Evolutionary conservation across 2,113 vertebrate species (phyloP).

Genomic region (Pelvicachromis taeniatus): DNA sequence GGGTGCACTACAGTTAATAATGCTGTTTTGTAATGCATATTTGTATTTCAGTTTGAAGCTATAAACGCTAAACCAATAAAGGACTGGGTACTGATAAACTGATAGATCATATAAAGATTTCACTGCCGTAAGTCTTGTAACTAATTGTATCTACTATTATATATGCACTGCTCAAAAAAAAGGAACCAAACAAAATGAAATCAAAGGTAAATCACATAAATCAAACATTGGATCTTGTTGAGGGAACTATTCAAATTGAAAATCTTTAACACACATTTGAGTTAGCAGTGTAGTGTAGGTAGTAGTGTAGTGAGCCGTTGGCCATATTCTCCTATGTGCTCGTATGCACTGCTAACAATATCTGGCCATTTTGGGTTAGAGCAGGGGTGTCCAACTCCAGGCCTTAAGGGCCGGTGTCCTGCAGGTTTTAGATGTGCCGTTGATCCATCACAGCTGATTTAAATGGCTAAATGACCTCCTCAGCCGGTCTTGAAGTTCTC

Average conservation of each 20-base stretch:
- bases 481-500: background rate
- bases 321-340: too few species aligned
- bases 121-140: background rate
- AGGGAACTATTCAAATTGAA: background rate
- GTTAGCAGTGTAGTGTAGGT: background rate
- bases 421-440: too few species aligned
- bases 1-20: background rate
- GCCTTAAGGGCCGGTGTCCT: too few species aligned
- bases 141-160: background rate
- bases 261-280: background rate
- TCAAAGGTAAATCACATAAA: background rate
- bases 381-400: too few species aligned
- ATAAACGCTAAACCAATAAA: background rate
- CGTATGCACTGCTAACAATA: too few species aligned
- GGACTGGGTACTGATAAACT: background rate
- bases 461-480: too few species aligned
- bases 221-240: background rate
- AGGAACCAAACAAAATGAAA: background rate
- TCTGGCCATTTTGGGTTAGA: too few species aligned
- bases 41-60: background rate
- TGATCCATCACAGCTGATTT: too few species aligned
- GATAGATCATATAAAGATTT: background rate
- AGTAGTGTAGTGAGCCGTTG: background rate
- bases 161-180: background rate
- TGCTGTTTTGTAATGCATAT: background rate